Conservation (phyloP, 2,113 vertebrate genomes). For the Oophaga pumilio region DNA sequence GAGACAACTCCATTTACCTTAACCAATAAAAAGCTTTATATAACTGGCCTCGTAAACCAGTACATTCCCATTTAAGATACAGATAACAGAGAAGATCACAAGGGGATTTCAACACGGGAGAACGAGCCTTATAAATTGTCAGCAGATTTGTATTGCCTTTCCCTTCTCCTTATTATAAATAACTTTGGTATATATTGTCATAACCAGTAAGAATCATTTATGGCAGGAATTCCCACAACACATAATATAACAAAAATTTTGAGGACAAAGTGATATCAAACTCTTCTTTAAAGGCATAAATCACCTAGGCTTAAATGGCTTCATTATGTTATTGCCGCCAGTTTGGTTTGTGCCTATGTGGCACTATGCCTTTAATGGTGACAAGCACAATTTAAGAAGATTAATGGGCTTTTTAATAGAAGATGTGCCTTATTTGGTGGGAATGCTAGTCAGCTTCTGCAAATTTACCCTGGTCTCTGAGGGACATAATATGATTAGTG, state of each 20-base stretch:
- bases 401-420: constrained; percentile 54
- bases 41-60: not conserved
- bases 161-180: not conserved
- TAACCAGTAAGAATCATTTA: not conserved
- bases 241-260: constrained; percentile 19
- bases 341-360: constrained; percentile 44
- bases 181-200: constrained; percentile 12
- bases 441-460: constrained; percentile 41
- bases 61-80: not conserved
- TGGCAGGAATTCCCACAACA: constrained; percentile 14
- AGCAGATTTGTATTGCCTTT: not conserved
- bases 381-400: constrained; percentile 52
- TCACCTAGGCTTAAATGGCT: constrained; percentile 38
- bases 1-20: not conserved
- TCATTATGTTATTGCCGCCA: constrained; percentile 14
- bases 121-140: not conserved
- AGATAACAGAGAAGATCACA: not conserved
- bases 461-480: constrained; percentile 45
- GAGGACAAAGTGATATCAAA: constrained; percentile 38
- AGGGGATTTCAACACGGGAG: not conserved
- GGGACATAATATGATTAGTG: constrained; percentile 47
- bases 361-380: constrained; percentile 47
- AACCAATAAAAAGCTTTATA: not conserved
- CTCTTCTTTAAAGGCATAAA: constrained; percentile 49
- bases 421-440: constrained; percentile 49